Evolutionary conservation across 1,140 invertebrate genomes (phyloP), one percentile per base, ranked within the genome.

Genomic region (Tetranychus urticae): DNA sequence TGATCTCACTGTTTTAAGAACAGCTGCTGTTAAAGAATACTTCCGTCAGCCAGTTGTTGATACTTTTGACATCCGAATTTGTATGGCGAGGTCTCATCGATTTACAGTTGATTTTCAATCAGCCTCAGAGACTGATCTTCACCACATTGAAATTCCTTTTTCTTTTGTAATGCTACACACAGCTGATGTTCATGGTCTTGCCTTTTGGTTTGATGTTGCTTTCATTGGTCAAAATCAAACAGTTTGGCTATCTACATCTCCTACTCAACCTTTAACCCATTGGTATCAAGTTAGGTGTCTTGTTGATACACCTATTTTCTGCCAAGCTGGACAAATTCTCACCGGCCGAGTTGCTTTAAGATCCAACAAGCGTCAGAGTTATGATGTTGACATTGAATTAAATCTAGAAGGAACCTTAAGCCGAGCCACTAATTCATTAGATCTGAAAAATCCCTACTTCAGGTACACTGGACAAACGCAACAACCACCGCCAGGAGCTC

Each of bases 171-270:
- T 94, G 64, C 77, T 88, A 66, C 86, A 94, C 71, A 85, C 91
- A 33, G 91, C 89, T 55, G 89, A 90, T 62, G 85, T 96, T 64
- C 94, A 99, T 70, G 94, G 94, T 8, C 75, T 99, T 61, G 94
- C 94, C 31, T 97, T 98, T 75, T 99, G 94, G 94, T 99, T 99
- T 75, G 94, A 99, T 76, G 94, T 97, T n/a, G 85, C 92, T 56
- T 99, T 99, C 75, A 81, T 88, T 58, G 94, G 94, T 36, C 82
- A 81, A 60, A 82, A 76, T 63, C 83, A 88, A 69, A 84, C 87
- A 60, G 83, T 97, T 58, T 98, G 93, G 92, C 73, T 98, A 4
- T 97, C 92, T n/a, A 99, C 94, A 33, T 82, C 92, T 7, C 94
- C 94, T 0, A 97, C 91, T 23, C 91, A 97, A 71, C 89, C 93